phyloP scores from a whole-genome alignment of 2,888 invertebrate species.

The Argynnis bischoffii region DNA sequence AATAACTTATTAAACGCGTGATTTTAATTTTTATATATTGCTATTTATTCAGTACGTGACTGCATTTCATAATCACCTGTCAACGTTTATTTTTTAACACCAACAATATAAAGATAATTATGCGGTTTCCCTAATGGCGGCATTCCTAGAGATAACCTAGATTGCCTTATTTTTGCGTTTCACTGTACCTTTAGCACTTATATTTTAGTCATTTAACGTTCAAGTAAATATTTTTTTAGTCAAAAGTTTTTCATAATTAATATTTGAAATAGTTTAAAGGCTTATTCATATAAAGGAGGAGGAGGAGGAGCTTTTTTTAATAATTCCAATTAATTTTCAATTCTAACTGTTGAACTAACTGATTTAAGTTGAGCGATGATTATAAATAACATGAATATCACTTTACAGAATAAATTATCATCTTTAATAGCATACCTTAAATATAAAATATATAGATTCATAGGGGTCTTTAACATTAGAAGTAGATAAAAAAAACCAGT shows the following conservation, averaged over 20 bases:
- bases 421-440: neutral
- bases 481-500: slow-evolving; percentile 1
- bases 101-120: slow-evolving; percentile 26
- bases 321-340: too few relatives aligned
- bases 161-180: slow-evolving; percentile 2
- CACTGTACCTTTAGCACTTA: neutral
- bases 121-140: slow-evolving; percentile 23
- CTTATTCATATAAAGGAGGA: too few relatives aligned
- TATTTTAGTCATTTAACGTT: too few relatives aligned
- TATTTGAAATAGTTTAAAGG: too few relatives aligned
- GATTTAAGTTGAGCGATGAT: too few relatives aligned
- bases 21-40: slow-evolving; percentile 3
- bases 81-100: slow-evolving; percentile 26
- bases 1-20: neutral
- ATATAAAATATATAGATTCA: neutral
- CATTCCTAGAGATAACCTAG: slow-evolving; percentile 12
- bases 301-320: too few relatives aligned
- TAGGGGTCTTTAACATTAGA: slow-evolving; percentile 3
- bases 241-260: too few relatives aligned
- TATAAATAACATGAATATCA: too few relatives aligned
- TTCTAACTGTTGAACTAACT: too few relatives aligned
- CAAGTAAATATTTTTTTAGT: too few relatives aligned
- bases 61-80: slow-evolving; percentile 19
- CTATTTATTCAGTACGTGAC: slow-evolving; percentile 6
- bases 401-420: too few relatives aligned